Evolutionary conservation across 2,113 vertebrate genomes (phyloP).

Genomic region (Oreochromis spilurus): DNA sequence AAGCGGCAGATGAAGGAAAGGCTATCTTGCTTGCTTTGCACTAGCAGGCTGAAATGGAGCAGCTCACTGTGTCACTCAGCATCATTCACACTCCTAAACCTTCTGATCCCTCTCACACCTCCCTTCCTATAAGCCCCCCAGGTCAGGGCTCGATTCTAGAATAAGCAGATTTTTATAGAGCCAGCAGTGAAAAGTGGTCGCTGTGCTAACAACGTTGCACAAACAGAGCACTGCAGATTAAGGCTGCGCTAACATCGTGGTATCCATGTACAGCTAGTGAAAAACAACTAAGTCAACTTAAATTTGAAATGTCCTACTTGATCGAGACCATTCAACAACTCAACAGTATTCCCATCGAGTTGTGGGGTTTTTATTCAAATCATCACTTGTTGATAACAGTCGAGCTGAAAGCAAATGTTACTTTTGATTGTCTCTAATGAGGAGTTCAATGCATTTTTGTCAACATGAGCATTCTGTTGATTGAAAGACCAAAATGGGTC

Average conservation of each 20-base stretch:
- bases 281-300: neutral
- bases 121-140: constrained; percentile 27
- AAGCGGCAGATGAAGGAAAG: neutral
- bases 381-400: neutral
- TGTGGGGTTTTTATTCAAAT: neutral
- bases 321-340: neutral
- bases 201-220: neutral
- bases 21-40: constrained; percentile 75
- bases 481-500: neutral
- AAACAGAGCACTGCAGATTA: neutral
- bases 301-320: neutral
- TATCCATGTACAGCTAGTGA: neutral
- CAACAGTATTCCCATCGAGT: neutral
- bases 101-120: neutral
- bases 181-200: neutral
- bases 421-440: constrained; percentile 4
- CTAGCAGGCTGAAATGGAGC: constrained; percentile 68
- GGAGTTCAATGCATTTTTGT: constrained; percentile 1
- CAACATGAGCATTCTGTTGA: neutral
- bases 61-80: constrained; percentile 65
- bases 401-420: neutral
- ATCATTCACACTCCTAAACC: constrained; percentile 65
- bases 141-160: constrained; percentile 50
- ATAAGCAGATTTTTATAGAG: neutral
- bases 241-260: neutral